Evolutionary conservation across 2,888 invertebrate species (phyloP).

Genomic region (Laspeyria flexula): DNA sequence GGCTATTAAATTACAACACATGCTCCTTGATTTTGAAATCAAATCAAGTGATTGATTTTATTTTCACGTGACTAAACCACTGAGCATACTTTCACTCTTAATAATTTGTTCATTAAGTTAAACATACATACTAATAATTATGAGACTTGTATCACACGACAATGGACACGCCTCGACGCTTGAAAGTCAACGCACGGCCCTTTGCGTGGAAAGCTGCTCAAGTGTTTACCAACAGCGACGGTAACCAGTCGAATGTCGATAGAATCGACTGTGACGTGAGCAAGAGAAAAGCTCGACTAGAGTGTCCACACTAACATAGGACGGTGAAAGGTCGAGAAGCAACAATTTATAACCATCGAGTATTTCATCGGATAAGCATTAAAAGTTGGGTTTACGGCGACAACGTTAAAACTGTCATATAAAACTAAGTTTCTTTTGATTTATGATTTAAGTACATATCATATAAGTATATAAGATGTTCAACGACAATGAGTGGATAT

Average conservation of each 20-base stretch:
- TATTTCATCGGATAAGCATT: slow-evolving; percentile 9
- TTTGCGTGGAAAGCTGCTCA: slow-evolving; percentile 45
- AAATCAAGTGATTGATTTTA: background rate
- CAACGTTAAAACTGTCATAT: background rate
- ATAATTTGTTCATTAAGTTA: slow-evolving; percentile 29
- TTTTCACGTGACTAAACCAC: background rate
- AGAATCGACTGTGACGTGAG: slow-evolving; percentile 39
- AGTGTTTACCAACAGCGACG: slow-evolving; percentile 29
- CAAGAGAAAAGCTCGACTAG: slow-evolving; percentile 46
- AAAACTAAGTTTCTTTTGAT: background rate
- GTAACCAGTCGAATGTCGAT: slow-evolving; percentile 42
- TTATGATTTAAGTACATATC: background rate
- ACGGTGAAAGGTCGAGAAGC: slow-evolving; percentile 12
- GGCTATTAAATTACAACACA: no score
- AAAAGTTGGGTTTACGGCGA: slow-evolving; percentile 12
- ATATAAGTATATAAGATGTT: no score
- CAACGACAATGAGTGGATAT: background rate
- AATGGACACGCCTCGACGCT: no score
- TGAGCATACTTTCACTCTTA: slow-evolving; percentile 27
- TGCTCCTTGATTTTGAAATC: background rate
- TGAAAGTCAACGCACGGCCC: slow-evolving; percentile 30
- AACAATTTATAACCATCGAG: slow-evolving; percentile 13
- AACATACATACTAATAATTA: slow-evolving; percentile 3
- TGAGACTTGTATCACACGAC: slow-evolving; percentile 14
- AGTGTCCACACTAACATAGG: slow-evolving; percentile 33